Percentiles rank a stretch among this genome's conserved stretches.
These are phyloP conservation scores for Hyppa rectilinea DNA, from an alignment of 2,888 invertebrate genomes.

Conservation along the genomic window DNA sequence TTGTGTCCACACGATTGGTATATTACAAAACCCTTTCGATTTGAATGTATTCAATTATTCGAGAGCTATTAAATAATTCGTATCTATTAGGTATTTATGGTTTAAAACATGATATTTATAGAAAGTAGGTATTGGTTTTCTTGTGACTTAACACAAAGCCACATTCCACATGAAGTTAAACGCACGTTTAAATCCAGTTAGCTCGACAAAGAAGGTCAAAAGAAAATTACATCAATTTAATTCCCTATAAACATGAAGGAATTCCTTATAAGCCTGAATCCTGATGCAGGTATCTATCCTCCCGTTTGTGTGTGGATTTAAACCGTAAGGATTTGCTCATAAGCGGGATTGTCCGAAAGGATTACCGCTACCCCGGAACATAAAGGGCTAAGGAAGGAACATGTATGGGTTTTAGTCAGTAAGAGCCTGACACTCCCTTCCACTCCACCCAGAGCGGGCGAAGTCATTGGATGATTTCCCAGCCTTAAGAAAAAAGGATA, in stretches of 20 bases:
- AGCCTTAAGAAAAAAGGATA: no score
- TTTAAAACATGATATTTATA: not conserved
- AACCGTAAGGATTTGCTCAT: constrained; percentile 35
- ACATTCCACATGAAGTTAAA: constrained; percentile 46
- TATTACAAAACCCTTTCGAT: constrained; percentile 48
- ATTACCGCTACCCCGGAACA: no score
- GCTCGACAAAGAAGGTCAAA: constrained; percentile 64
- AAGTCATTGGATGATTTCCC: no score
- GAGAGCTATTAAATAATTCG: constrained; percentile 1
- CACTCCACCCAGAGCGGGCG: no score
- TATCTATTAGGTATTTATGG: constrained; percentile 2
- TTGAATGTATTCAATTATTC: constrained; percentile 40
- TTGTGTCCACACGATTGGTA: constrained; percentile 30
- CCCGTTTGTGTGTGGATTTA: constrained; percentile 58
- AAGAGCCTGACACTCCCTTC: no score
- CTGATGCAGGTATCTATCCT: constrained; percentile 66
- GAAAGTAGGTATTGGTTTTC: not conserved
- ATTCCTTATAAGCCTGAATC: constrained; percentile 66
- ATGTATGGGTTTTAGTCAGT: no score
- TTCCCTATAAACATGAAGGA: constrained; percentile 67
- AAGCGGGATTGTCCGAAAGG: no score
- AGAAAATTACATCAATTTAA: constrained; percentile 71
- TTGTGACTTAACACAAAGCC: constrained; percentile 44
- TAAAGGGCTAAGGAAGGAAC: no score
- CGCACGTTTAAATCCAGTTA: constrained; percentile 54